A percentile compares a stretch with the other conserved stretches of the same genome.
These are phyloP conservation scores for Octodon degus DNA, from an alignment of 2,113 vertebrate genomes.

Conservation along the genomic window DNA sequence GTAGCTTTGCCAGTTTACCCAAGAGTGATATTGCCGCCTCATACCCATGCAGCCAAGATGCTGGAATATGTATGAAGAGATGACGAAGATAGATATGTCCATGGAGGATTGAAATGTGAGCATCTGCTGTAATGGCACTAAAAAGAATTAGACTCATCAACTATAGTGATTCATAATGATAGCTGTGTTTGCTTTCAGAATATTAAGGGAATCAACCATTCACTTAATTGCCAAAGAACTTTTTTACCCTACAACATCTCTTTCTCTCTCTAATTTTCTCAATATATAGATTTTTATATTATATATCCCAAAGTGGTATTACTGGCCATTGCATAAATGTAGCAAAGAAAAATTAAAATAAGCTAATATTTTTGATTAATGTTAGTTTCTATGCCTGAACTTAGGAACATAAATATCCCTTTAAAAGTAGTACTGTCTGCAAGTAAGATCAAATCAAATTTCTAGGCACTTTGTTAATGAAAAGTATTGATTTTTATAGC, in stretches of 20 bases:
- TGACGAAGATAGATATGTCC: slow-evolving; percentile 81
- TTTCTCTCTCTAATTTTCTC: slow-evolving; percentile 20
- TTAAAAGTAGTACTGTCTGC: slow-evolving; percentile 67
- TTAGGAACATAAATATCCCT: slow-evolving; percentile 72
- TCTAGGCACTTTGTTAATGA: slow-evolving; percentile 80
- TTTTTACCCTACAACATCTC: neutral
- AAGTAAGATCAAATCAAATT: slow-evolving; percentile 80
- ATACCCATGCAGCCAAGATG: neutral
- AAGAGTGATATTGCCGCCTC: neutral
- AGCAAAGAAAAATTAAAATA: slow-evolving; percentile 79
- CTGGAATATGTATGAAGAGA: slow-evolving; percentile 79
- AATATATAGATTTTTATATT: slow-evolving; percentile 76
- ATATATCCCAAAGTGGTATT: slow-evolving; percentile 53
- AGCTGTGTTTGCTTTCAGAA: slow-evolving; percentile 79
- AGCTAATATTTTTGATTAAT: slow-evolving; percentile 80
- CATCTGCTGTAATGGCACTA: slow-evolving; percentile 85
- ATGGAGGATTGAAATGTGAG: slow-evolving; percentile 81
- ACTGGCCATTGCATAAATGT: slow-evolving; percentile 57
- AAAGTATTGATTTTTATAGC: slow-evolving; percentile 79
- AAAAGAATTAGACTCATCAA: slow-evolving; percentile 87
- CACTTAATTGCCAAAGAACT: slow-evolving; percentile 68
- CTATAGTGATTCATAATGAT: slow-evolving; percentile 85
- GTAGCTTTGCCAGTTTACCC: fast-evolving
- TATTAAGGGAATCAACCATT: slow-evolving; percentile 80
- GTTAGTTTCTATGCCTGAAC: slow-evolving; percentile 47